These are phyloP conservation scores for Thymallus thymallus DNA, from an alignment of 2,113 vertebrate genomes.

Conservation along the genomic window DNA sequence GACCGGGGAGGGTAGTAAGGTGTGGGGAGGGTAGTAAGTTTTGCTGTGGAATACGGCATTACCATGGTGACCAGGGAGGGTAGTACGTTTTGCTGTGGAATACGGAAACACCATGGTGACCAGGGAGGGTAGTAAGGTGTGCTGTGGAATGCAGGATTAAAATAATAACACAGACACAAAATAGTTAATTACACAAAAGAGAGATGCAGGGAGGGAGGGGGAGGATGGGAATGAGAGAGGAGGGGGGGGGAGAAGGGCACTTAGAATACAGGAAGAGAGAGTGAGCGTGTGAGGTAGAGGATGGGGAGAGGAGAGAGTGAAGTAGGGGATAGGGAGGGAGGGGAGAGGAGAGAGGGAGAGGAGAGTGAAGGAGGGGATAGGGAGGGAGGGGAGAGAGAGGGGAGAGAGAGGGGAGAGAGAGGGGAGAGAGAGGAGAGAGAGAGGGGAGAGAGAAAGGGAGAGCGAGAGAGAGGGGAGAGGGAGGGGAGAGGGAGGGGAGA, in stretches of 20 bases:
- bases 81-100: too few relatives aligned
- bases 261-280: too few relatives aligned
- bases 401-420: neutral
- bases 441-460: neutral
- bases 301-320: too few relatives aligned
- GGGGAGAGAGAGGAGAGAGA: neutral
- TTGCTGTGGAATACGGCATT: too few relatives aligned
- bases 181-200: conserved; percentile 21
- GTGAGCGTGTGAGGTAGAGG: too few relatives aligned
- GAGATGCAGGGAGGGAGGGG: neutral
- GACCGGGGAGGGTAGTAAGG: conserved; percentile 42
- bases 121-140: too few relatives aligned
- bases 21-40: conserved; percentile 32
- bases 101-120: too few relatives aligned
- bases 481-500: too few relatives aligned
- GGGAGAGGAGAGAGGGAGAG: conserved; percentile 24
- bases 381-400: neutral
- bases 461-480: neutral
- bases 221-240: conserved; percentile 5
- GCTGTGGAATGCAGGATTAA: conserved; percentile 34
- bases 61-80: too few relatives aligned
- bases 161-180: conserved; percentile 27
- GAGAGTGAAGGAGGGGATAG: conserved; percentile 10
- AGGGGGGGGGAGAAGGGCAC: conserved; percentile 15
- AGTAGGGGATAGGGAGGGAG: conserved; percentile 1